Base-by-base conservation (phyloP, 2,888 invertebrate genomes). In the Harmothoe impar region DNA sequence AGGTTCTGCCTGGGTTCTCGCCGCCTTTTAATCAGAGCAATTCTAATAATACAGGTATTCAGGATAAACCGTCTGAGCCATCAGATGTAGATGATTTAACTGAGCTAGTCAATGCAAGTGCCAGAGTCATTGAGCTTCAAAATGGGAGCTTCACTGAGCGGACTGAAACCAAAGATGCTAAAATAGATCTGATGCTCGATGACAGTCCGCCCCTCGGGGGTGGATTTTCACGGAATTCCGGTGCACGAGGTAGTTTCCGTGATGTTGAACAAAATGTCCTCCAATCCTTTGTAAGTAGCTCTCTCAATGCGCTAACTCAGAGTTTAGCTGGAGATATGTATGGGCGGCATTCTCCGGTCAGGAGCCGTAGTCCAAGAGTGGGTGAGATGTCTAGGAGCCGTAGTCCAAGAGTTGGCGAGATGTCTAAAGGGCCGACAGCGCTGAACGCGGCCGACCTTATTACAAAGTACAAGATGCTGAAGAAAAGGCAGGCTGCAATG, bases 241-340 rank as follows among this genome's bases (percentile, higher is more conserved):
- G 54, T 12, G 31, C 52, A 20, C 52, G 86, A 5, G 86, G 86
- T 29, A 86, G 86, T 56, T 86, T 54, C 33, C 25, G 86, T 12
- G 86, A 86, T 25, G 86, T 86, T 20, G 86, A 86, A 20, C 54
- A 52, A 29, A 86, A 52, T 31, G 86, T 86, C 0, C 86, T 86
- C 0, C 52, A 86, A 31, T 86, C 86, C 15, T 86, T 86, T 29
- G 23, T 86, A 0, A 29, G 31, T 15, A 86, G 86, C 31, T 54
- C 86, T 20, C 31, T 86, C 5, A 1, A 43, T 0, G 15, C 43
- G 20, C 43, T 81, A 43, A 23, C 81, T 23, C 86, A 86, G 56
- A 51, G 23, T 23, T 35, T 84, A 35, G 35, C 33, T 5, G 54
- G 23, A 3, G 56, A 56, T n/a, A 23, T 51, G 29, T 23, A 25